phyloP scores from a whole-genome alignment of 2,888 invertebrate genomes.

The Candidula unifasciata region DNA sequence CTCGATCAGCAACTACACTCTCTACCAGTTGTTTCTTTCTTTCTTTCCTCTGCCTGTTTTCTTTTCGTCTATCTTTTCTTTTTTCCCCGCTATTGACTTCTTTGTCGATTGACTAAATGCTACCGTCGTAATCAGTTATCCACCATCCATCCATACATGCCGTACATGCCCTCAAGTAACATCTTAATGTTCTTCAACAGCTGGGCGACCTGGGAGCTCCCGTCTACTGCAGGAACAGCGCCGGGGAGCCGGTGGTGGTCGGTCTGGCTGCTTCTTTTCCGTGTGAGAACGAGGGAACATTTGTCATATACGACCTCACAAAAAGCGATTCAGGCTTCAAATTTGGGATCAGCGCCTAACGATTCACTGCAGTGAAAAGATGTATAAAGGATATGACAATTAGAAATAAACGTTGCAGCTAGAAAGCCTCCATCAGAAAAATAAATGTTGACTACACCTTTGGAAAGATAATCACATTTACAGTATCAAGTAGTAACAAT shows the following conservation, averaged over 20 bases:
- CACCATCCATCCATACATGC: neutral
- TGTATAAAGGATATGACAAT: too few species aligned
- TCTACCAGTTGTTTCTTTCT: neutral
- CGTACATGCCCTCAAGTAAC: neutral
- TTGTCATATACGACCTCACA: constrained; percentile 34
- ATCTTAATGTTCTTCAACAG: neutral
- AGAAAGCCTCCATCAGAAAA: too few species aligned
- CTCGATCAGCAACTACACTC: neutral
- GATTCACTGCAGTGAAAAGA: neutral
- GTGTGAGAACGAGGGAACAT: constrained; percentile 10
- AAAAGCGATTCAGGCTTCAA: neutral
- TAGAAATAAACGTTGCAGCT: too few species aligned
- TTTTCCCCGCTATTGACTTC: too few species aligned
- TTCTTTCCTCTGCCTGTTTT: too few species aligned
- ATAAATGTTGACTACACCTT: too few species aligned
- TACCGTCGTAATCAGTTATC: too few species aligned
- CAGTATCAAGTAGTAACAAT: too few species aligned
- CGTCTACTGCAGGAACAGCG: constrained; percentile 9
- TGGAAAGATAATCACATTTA: too few species aligned
- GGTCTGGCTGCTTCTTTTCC: constrained; percentile 21
- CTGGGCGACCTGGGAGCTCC: constrained; percentile 16
- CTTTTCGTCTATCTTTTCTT: too few species aligned
- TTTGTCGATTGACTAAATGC: too few species aligned
- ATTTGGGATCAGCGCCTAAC: constrained; percentile 1
- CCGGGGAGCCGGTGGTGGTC: neutral